These are phyloP conservation scores for Brachyistius frenatus DNA, from an alignment of 2,113 vertebrate genomes.

Conservation along the genomic window DNA sequence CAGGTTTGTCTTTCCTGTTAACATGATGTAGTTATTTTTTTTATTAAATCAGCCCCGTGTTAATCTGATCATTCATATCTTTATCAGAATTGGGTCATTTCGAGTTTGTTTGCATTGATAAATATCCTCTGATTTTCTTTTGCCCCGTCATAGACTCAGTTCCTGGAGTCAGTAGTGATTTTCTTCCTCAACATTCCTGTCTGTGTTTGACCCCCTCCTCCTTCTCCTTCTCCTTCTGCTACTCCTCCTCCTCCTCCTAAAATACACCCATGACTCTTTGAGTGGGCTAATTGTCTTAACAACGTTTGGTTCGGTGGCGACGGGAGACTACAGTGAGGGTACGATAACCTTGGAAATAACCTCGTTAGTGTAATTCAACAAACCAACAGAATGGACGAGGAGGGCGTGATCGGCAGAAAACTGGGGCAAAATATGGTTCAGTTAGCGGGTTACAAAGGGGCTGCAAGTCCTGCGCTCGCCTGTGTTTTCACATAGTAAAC, in stretches of 20 bases:
- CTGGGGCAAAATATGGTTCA: slow-evolving; percentile 3
- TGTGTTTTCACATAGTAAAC: slow-evolving; percentile 35
- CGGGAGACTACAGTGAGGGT: slow-evolving; percentile 45
- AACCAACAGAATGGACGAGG: slow-evolving; percentile 51
- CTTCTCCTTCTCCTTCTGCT: neutral
- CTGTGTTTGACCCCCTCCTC: slow-evolving; percentile 10
- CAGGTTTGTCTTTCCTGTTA: neutral
- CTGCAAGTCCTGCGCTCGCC: neutral
- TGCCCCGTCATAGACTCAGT: neutral
- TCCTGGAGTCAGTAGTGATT: slow-evolving; percentile 19
- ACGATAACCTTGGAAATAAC: slow-evolving; percentile 69
- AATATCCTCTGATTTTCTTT: neutral
- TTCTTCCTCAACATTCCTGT: slow-evolving; percentile 50
- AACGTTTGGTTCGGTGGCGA: slow-evolving; percentile 52
- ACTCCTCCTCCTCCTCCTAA: slow-evolving; percentile 35
- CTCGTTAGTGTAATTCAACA: slow-evolving; percentile 69
- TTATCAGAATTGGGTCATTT: slow-evolving; percentile 14
- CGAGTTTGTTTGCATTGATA: neutral
- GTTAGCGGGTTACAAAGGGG: neutral
- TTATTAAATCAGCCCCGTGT: slow-evolving; percentile 33
- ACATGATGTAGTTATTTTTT: neutral
- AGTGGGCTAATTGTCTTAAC: slow-evolving; percentile 73
- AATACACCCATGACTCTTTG: slow-evolving; percentile 64
- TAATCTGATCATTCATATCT: slow-evolving; percentile 36
- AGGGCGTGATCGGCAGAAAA: slow-evolving; percentile 35